Base-by-base conservation (phyloP, 1,140 invertebrate genomes). In the Leguminivora glycinivorella region DNA sequence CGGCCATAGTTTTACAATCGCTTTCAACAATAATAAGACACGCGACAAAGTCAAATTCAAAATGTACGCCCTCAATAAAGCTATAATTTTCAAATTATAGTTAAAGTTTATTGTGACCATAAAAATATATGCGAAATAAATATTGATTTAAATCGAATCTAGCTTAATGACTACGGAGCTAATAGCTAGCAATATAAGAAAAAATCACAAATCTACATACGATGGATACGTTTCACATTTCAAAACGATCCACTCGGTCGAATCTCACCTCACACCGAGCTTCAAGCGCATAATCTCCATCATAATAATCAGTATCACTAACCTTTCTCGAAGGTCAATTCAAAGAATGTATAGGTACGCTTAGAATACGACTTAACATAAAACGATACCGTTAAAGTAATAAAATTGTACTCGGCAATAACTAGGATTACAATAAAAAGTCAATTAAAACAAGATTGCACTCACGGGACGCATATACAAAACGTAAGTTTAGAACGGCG, bases 311-410 rank as follows among this genome's bases (percentile, higher is more conserved):
- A 89, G 81, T 91, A 91, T 91, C 89, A 91, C 89, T 91, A 91
- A 91, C 89, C 89, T 91, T 89, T 80, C 88, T 69, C 78, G 85
- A 91, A 91, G 89, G 89, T 91, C 88, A 91, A 91, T 91, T 80
- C 75, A 88, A 90, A 91, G 89, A 91, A 91, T 91, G 89, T 91
- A 88, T 89, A 88, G 88, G 85, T 91, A 89, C 80, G 82, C 85
- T 89, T 88, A 89, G 76, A 83, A 88, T 85, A 87, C 81, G 84
- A 89, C 85, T 87, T 84, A 89, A 86, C 74, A 82, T 82, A 81
- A 80, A 84, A 77, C 73, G 75, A 80, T 83, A 82, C 75, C 69
- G 78, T 78, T 80, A 77, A 71, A 73, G 66, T 72, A 70, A 69
- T 75, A 71, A 83, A 80, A 83, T 85, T 84, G 86, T 85, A 84